A percentile compares a stretch with the other conserved stretches of the same genome.
phyloP scores from a whole-genome alignment of 2,797 vertebrate genomes.

The Schizothorax lantsangensis region DNA sequence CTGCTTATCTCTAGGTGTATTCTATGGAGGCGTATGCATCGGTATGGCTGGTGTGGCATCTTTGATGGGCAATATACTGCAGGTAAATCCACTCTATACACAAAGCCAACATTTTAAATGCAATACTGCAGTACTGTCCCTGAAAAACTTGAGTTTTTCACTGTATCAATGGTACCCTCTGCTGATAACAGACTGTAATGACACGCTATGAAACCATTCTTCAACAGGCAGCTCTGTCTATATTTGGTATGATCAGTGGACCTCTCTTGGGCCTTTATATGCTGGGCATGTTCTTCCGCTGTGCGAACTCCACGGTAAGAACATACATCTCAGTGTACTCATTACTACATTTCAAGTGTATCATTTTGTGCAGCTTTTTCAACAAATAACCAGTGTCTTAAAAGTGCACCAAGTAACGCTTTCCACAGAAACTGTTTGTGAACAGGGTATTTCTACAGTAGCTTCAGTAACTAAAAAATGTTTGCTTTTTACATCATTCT shows the following conservation, averaged over 20 bases:
- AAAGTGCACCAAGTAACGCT: background rate
- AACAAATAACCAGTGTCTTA: background rate
- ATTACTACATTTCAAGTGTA: background rate
- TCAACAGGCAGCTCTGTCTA: constrained; percentile 81
- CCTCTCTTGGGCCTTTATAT: constrained; percentile 85
- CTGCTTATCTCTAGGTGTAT: constrained; percentile 79
- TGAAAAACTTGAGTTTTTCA: constrained; percentile 22
- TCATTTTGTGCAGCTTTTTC: background rate
- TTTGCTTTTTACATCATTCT: background rate
- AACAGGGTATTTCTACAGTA: background rate
- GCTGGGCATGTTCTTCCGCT: constrained; percentile 84
- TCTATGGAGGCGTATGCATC: constrained; percentile 91
- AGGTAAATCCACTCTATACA: constrained; percentile 78
- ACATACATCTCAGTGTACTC: background rate
- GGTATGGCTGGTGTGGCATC: constrained; percentile 94
- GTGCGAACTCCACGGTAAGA: constrained; percentile 82
- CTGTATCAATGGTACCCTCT: constrained; percentile 60
- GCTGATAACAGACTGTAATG: constrained; percentile 53
- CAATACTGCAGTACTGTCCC: background rate
- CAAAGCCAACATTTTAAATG: background rate
- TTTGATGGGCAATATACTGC: constrained; percentile 86
- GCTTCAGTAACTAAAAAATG: background rate
- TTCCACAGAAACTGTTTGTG: background rate
- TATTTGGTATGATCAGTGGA: constrained; percentile 88
- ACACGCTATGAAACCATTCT: constrained; percentile 4